phyloP scores from a whole-genome alignment of 2,113 vertebrate genomes.

The Catagonus wagneri region DNA sequence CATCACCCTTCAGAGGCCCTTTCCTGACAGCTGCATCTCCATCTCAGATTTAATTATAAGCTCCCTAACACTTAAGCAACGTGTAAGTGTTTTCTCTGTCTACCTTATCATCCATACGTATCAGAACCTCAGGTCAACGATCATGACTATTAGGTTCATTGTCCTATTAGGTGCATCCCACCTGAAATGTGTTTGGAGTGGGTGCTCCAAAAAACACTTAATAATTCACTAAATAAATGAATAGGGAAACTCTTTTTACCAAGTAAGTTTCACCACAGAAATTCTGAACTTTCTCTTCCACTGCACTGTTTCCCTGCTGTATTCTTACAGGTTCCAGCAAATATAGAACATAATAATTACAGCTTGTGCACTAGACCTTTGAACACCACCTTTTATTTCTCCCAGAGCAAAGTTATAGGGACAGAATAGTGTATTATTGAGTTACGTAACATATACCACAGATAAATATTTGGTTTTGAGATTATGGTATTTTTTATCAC shows the following conservation, averaged over 20 bases:
- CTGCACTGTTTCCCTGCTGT: neutral
- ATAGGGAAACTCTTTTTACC: neutral
- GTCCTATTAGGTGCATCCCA: neutral
- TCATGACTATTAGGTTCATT: neutral
- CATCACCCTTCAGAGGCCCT: neutral
- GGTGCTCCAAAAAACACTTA: neutral
- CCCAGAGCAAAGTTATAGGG: neutral
- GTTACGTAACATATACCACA: neutral
- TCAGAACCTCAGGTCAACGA: neutral
- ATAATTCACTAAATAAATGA: conserved; percentile 19
- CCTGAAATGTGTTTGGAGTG: neutral
- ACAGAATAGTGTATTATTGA: neutral
- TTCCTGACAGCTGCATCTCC: neutral
- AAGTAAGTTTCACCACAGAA: neutral
- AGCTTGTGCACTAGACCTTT: accelerated
- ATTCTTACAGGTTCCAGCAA: neutral
- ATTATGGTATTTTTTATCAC: conserved; percentile 30
- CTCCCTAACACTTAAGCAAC: neutral
- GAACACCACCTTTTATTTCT: neutral
- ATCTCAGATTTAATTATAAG: neutral
- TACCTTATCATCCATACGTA: neutral
- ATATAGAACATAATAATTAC: neutral
- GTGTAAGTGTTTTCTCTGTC: neutral
- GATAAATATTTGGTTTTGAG: conserved; percentile 34
- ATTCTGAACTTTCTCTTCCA: neutral